Conservation (phyloP, 2,113 vertebrate genomes). For the Eulemur macaco region DNA sequence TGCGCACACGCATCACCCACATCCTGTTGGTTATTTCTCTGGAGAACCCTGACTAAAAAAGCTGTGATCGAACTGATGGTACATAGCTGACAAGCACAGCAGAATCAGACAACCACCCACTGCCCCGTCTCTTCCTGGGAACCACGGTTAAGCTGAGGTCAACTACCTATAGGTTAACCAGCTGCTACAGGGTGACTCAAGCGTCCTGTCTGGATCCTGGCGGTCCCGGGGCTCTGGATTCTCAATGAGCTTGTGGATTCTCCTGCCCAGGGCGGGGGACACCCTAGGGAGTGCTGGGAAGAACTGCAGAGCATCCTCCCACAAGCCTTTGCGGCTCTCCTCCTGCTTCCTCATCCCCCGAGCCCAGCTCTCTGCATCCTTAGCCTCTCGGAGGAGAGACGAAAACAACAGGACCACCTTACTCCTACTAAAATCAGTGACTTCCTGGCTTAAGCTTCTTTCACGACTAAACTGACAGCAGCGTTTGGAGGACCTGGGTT, state of each 20-base stretch:
- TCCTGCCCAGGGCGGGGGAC: neutral
- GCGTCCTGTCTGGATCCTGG: neutral
- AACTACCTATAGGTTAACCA: neutral
- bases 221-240: neutral
- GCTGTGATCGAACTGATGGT: neutral
- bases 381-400: neutral
- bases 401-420: neutral
- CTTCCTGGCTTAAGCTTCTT: neutral
- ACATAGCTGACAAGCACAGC: neutral
- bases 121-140: neutral
- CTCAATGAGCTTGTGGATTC: neutral
- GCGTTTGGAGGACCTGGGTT: neutral
- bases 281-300: neutral
- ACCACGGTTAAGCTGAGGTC: neutral
- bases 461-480: neutral
- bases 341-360: neutral
- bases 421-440: neutral
- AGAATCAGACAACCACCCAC: neutral
- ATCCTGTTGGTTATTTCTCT: neutral
- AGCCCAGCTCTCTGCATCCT: neutral
- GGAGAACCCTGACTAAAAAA: neutral
- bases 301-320: neutral
- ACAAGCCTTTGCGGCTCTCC: neutral
- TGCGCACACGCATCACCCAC: neutral
- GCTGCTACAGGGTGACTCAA: neutral